phyloP scores from a whole-genome alignment of 1,140 invertebrate genomes.

The Bombus picipes region DNA sequence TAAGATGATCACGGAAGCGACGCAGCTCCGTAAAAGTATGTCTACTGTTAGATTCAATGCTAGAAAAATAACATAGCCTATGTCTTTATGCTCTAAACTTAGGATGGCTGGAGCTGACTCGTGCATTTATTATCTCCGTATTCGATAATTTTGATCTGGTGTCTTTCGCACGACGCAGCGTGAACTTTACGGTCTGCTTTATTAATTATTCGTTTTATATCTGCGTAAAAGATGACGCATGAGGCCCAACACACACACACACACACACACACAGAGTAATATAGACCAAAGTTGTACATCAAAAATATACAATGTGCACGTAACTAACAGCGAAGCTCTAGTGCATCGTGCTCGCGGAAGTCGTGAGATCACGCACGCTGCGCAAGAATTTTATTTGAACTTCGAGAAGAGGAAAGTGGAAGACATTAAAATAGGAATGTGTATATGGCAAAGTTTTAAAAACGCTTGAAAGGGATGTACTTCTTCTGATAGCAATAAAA shows the following conservation, averaged over 20 bases:
- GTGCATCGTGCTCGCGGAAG: background rate
- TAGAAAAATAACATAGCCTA: background rate
- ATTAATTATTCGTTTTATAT: too few species aligned
- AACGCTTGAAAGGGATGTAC: background rate
- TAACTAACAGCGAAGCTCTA: too few species aligned
- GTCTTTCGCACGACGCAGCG: background rate
- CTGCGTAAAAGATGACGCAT: too few species aligned
- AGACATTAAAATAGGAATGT: background rate
- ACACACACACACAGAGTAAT: background rate
- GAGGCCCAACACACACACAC: background rate
- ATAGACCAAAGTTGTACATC: background rate
- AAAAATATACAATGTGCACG: background rate
- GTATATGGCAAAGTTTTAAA: background rate
- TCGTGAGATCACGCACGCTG: background rate
- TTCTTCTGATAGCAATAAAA: background rate
- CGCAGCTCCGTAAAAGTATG: background rate
- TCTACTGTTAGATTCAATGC: background rate
- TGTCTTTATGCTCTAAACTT: background rate
- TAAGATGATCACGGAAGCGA: constrained; percentile 42
- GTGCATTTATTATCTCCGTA: too few species aligned
- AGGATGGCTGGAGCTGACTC: background rate
- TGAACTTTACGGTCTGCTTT: background rate
- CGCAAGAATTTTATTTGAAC: background rate
- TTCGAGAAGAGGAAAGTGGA: background rate
- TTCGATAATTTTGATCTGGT: too few species aligned